phyloP scores from a whole-genome alignment of 2,888 invertebrate species.

The Bibio marci region DNA sequence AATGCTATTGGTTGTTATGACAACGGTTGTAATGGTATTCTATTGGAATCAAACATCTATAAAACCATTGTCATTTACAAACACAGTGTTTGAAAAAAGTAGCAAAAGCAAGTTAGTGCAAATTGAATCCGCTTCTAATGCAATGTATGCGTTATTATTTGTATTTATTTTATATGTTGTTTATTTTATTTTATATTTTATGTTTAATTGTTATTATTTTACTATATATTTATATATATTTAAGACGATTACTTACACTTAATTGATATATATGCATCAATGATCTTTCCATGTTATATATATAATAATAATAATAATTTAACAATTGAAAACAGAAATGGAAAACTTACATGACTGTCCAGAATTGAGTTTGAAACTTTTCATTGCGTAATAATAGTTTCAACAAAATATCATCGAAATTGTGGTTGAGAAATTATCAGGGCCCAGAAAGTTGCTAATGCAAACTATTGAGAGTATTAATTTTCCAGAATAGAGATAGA shows the following conservation, averaged over 20 bases:
- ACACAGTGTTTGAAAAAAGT: slow-evolving; percentile 18
- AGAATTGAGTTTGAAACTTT: too few relatives aligned
- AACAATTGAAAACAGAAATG: background rate
- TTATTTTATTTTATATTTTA: too few relatives aligned
- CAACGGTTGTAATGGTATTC: slow-evolving; percentile 37
- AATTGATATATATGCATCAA: too few relatives aligned
- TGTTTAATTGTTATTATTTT: background rate
- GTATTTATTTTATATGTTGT: slow-evolving; percentile 1
- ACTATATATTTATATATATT: too few relatives aligned
- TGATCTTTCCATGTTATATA: background rate
- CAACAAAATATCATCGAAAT: too few relatives aligned
- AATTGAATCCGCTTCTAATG: background rate
- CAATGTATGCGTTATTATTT: slow-evolving; percentile 3
- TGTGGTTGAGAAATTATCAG: too few relatives aligned
- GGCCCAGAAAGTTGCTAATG: too few relatives aligned
- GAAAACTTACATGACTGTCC: too few relatives aligned
- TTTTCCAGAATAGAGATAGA: too few relatives aligned
- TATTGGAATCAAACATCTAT: slow-evolving; percentile 43
- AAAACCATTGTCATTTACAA: slow-evolving; percentile 26
- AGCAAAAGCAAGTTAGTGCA: slow-evolving; percentile 17
- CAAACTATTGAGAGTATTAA: too few relatives aligned
- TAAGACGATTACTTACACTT: too few relatives aligned
- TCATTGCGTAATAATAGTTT: too few relatives aligned
- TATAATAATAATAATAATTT: background rate
- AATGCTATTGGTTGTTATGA: slow-evolving; percentile 35